Evolutionary conservation across 1,140 invertebrate species (phyloP).

Genomic region (Drosophila lacteicornis): DNA sequence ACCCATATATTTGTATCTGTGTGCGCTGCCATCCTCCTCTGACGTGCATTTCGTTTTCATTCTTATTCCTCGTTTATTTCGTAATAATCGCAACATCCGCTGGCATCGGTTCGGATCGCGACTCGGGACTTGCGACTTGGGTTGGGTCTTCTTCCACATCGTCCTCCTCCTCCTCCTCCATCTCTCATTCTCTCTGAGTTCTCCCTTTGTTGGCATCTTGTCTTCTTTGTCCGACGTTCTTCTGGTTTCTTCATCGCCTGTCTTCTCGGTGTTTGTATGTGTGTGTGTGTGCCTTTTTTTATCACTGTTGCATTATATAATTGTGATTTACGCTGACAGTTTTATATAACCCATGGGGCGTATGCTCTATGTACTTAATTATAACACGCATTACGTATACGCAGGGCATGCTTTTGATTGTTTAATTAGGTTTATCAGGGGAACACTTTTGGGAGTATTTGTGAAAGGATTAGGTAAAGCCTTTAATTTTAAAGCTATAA

Average conservation of each 20-base stretch:
- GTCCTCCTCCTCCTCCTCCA: not conserved
- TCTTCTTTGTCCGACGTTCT: constrained; percentile 30
- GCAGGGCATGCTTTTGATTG: constrained; percentile 13
- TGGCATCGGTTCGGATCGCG: constrained; percentile 10
- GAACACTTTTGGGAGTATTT: not conserved
- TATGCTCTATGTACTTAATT: constrained; percentile 42
- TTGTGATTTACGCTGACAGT: constrained; percentile 58
- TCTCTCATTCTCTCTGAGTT: constrained; percentile 1
- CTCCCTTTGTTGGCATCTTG: constrained; percentile 56
- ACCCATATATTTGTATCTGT: not conserved
- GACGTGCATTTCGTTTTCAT: constrained; percentile 64
- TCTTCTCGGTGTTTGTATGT: constrained; percentile 22
- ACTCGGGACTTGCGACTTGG: constrained; percentile 38
- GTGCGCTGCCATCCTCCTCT: constrained; percentile 6
- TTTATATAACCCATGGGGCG: constrained; percentile 55
- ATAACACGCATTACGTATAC: constrained; percentile 45
- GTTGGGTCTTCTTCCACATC: constrained; percentile 45
- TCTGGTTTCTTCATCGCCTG: constrained; percentile 30
- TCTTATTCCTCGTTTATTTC: constrained; percentile 81
- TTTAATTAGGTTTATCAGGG: not conserved
- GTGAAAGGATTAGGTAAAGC: not conserved
- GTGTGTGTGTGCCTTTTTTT: constrained; percentile 38
- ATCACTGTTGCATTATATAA: constrained; percentile 69
- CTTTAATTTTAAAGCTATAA: not conserved
- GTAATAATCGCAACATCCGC: constrained; percentile 80